These are phyloP conservation scores for Orycteropus afer DNA, from an alignment of 2,113 vertebrate genomes.

Conservation along the genomic window DNA sequence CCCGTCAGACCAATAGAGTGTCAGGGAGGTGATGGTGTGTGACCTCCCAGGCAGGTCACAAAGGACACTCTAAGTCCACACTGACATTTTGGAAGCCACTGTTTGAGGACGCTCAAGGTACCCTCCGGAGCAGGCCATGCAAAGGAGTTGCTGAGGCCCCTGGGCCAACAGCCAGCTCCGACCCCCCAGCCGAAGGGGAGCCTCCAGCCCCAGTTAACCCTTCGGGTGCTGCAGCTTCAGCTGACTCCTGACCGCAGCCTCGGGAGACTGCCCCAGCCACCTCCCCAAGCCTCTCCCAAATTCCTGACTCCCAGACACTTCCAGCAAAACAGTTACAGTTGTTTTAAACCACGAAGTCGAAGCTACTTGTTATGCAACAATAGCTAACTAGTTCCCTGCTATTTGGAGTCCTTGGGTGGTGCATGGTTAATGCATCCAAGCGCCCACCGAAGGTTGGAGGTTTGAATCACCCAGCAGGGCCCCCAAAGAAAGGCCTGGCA, in stretches of 20 bases:
- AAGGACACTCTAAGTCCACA: accelerated
- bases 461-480: no score
- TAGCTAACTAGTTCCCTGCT: accelerated
- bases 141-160: no score
- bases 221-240: background rate
- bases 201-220: accelerated
- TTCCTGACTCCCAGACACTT: no score
- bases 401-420: no score
- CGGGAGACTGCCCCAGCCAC: background rate
- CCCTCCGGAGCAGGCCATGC: accelerated
- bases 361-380: accelerated
- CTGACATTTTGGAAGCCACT: background rate
- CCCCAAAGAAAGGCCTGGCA: no score
- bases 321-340: accelerated
- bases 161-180: no score
- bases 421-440: no score
- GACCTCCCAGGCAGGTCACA: no score
- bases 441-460: no score
- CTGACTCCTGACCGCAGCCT: background rate
- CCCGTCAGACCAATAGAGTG: background rate
- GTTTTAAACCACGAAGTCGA: accelerated
- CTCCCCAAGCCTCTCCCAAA: background rate
- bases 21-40: background rate
- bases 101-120: background rate
- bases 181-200: accelerated